Evolutionary conservation across 92 coral and sea anemone genomes (phyloP).

Genomic region (Desmophyllum pertusum): DNA sequence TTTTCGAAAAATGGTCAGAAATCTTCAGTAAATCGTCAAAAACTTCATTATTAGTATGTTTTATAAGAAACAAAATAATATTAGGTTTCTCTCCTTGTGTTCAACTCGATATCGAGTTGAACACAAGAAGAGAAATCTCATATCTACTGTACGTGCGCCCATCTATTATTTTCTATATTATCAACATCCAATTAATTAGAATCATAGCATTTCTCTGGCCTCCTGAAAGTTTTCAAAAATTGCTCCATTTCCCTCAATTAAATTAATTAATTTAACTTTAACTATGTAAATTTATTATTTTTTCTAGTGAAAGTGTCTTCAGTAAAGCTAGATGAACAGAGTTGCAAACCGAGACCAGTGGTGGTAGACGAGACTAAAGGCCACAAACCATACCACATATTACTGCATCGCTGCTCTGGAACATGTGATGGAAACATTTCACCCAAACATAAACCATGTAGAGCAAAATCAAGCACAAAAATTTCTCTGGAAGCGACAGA

Average conservation of each 20-base stretch:
- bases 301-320: conserved; percentile 8
- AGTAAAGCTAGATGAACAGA: neutral
- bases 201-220: neutral
- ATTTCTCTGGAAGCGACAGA: conserved; percentile 12
- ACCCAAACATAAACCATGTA: conserved; percentile 39
- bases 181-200: too few relatives aligned
- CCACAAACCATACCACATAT: conserved; percentile 53
- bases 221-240: neutral
- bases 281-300: neutral
- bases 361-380: conserved; percentile 2
- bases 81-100: too few relatives aligned
- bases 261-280: neutral
- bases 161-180: too few relatives aligned
- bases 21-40: too few relatives aligned
- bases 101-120: too few relatives aligned
- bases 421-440: conserved; percentile 42
- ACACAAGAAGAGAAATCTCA: too few relatives aligned
- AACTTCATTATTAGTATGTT: too few relatives aligned
- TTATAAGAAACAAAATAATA: too few relatives aligned
- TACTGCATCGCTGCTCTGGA: conserved; percentile 61
- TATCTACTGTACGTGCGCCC: too few relatives aligned
- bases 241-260: neutral
- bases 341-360: conserved; percentile 49
- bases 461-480: neutral
- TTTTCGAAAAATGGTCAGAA: too few relatives aligned